These are phyloP conservation scores for Hypanus sabinus DNA, from an alignment of 2,113 vertebrate species.

Conservation along the genomic window DNA sequence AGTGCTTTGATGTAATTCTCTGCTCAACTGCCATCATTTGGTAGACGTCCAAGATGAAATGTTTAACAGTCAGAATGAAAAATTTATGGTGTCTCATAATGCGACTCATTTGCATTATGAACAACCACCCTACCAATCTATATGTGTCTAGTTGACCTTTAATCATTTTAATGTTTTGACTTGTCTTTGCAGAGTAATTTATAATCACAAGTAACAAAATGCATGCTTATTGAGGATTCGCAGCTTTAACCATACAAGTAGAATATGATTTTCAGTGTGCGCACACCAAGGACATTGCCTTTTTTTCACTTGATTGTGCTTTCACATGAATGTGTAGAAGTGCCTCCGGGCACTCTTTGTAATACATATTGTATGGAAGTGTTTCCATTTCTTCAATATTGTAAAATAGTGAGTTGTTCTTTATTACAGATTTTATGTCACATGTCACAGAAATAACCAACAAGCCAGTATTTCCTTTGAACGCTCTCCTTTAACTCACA, in stretches of 20 bases:
- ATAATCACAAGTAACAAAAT: background rate
- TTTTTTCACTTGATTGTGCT: background rate
- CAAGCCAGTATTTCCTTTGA: conserved; percentile 19
- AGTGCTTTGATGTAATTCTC: background rate
- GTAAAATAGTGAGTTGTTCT: background rate
- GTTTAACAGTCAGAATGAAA: background rate
- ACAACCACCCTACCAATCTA: conserved; percentile 1
- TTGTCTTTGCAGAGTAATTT: background rate
- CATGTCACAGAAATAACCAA: conserved; percentile 8
- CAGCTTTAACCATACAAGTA: background rate
- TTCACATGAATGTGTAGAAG: background rate
- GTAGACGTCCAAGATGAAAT: background rate
- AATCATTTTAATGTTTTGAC: background rate
- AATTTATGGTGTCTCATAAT: background rate
- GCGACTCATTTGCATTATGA: background rate
- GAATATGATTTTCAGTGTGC: background rate
- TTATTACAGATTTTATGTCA: conserved; percentile 20
- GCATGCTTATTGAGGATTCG: background rate
- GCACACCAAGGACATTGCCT: background rate
- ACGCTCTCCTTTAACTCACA: conserved; percentile 11
- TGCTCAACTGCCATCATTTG: background rate
- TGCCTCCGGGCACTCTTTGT: background rate
- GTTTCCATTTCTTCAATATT: background rate
- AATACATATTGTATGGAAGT: background rate
- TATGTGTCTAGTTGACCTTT: conserved; percentile 11